Conservation (phyloP, 2,888 invertebrate genomes). For the Sinhomidia bicolor region DNA sequence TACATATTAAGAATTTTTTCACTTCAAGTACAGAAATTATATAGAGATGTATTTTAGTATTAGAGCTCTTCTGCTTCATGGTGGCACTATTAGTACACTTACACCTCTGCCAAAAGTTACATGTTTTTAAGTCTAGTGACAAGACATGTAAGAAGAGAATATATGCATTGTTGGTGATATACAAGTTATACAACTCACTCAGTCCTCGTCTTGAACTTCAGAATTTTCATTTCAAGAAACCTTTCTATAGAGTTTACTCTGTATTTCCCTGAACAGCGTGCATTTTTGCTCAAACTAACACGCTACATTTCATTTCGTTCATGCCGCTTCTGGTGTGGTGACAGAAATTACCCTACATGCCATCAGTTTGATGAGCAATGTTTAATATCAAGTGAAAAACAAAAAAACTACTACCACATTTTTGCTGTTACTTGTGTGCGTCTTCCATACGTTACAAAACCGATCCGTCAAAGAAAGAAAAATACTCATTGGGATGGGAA, state of each 20-base stretch:
- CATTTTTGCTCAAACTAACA: background rate
- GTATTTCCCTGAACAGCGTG: background rate
- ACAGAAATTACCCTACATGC: slow-evolving; percentile 58
- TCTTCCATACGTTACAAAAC: background rate
- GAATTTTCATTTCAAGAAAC: too few relatives aligned
- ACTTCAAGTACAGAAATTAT: background rate
- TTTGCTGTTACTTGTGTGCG: background rate
- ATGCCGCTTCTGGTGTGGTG: slow-evolving; percentile 54
- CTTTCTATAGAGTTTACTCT: background rate
- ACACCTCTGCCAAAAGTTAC: too few relatives aligned
- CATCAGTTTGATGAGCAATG: slow-evolving; percentile 47
- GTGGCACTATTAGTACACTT: background rate
- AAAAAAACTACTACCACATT: background rate
- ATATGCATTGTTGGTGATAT: too few relatives aligned
- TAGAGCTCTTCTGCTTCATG: background rate
- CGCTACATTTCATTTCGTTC: background rate
- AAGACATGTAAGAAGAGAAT: too few relatives aligned
- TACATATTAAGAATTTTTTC: too few relatives aligned
- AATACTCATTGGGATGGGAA: slow-evolving; percentile 13
- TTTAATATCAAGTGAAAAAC: slow-evolving; percentile 52
- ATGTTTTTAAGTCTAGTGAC: too few relatives aligned
- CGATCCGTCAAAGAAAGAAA: slow-evolving; percentile 13
- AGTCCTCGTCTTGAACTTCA: too few relatives aligned
- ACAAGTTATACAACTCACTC: too few relatives aligned
- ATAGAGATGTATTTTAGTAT: background rate